Percentiles rank a stretch among this genome's conserved stretches.
These are phyloP conservation scores for Periplaneta americana DNA, from an alignment of 1,140 invertebrate genomes.

Conservation along the genomic window DNA sequence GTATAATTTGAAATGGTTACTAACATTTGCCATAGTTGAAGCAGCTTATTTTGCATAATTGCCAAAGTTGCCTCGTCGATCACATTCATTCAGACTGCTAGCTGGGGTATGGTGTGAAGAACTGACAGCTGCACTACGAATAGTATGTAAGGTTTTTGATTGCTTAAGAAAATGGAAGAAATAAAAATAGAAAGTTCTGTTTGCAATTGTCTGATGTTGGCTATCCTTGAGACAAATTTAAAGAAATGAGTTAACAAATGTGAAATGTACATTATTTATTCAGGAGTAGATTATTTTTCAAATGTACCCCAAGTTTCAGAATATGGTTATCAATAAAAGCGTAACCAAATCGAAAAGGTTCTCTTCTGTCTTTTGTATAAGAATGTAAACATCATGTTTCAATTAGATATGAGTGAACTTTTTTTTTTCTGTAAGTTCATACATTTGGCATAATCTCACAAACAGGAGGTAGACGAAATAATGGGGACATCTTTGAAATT, in stretches of 20 bases:
- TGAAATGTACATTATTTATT: background rate
- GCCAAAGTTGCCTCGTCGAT: background rate
- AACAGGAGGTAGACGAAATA: no score
- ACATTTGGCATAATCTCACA: no score
- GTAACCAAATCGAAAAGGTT: background rate
- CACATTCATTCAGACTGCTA: background rate
- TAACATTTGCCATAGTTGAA: background rate
- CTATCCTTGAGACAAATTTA: background rate
- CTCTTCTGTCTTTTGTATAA: no score
- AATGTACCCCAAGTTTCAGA: background rate
- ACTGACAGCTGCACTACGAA: background rate
- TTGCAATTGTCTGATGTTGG: background rate
- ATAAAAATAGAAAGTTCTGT: background rate
- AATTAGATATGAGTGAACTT: no score
- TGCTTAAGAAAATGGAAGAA: no score
- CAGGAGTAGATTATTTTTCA: background rate
- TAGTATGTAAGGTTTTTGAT: background rate
- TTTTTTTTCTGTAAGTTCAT: no score
- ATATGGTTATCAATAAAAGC: slow-evolving; percentile 2
- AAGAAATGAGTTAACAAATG: background rate
- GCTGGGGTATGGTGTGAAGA: background rate
- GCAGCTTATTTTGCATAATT: background rate
- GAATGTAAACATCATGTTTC: no score
- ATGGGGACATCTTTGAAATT: no score
- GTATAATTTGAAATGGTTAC: background rate